Base-by-base conservation (phyloP, 1,140 invertebrate species). In the Drosophila tristis region DNA sequence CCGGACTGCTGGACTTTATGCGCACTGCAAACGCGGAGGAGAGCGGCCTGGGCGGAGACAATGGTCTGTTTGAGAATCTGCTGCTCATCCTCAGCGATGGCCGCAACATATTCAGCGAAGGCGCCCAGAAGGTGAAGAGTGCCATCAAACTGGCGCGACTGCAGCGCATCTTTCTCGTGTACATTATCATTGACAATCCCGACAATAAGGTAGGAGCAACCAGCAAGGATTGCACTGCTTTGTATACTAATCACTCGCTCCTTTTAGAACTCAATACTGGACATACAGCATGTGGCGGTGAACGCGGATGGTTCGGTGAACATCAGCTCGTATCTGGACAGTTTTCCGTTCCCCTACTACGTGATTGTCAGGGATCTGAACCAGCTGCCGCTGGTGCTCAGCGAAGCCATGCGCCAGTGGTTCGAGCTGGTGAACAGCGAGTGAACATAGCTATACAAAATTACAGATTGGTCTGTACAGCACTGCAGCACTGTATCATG, bases 301-400 rank as follows among this genome's bases (percentile, higher is more conserved):
- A 94, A 94, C 90, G 93, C 94, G 71, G 93, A 94, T 67, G 93
- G 96, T 93, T 92, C 95, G 82, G 54, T 92, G 89, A 70, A 78
- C 74, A 63, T 94, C 44, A 91, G 93, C 31, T 93, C 92, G 2
- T 99, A 99, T 92, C 95, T 99, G 94, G 98, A 99, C 78, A 94
- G 94, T 67, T 99, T 99, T 92, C 99, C 99, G 5, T 99, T 99
- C 91, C 98, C 98, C n/a, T 99, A 98, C 93, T 99, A 99, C 92
- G 94, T 99, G 23, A 97, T 99, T 77, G 93, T 99, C 5, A 93
- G 97, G 58, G 97, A 99, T 90, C 95, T 99, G 66, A 95, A 96
- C 64, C 95, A 95, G 31, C 92, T 99, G 58, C 98, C 99, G 0
- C 93, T 94, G 50, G 97, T 99, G 5, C 93, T 99, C 5, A 97